Conservation (phyloP, 2,888 invertebrate genomes). For the Amphimallon solstitiale region DNA sequence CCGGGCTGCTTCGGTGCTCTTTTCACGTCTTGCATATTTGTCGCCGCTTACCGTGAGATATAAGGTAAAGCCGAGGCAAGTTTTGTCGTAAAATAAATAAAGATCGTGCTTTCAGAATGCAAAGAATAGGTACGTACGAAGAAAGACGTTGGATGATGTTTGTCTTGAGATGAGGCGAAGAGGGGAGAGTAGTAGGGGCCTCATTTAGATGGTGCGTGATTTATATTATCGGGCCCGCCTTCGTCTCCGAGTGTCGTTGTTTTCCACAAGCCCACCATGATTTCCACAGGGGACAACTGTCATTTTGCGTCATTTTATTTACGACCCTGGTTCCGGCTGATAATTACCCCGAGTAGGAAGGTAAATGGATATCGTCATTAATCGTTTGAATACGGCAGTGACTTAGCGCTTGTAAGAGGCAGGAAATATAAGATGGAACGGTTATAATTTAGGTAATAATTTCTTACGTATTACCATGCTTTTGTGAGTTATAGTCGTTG, state of each 20-base stretch:
- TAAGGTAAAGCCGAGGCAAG: too few species aligned
- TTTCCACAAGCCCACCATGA: slow-evolving; percentile 39
- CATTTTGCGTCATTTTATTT: slow-evolving; percentile 44
- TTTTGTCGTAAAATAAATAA: too few species aligned
- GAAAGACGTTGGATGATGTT: too few species aligned
- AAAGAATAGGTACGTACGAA: too few species aligned
- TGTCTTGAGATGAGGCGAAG: slow-evolving; percentile 26
- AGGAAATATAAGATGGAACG: background rate
- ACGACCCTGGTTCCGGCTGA: slow-evolving; percentile 36
- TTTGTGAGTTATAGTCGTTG: too few species aligned
- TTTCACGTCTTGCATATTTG: too few species aligned
- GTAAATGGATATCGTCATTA: slow-evolving; percentile 9
- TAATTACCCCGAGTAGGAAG: slow-evolving; percentile 21
- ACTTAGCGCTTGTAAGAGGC: slow-evolving; percentile 3
- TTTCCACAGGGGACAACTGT: slow-evolving; percentile 44
- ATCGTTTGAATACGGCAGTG: background rate
- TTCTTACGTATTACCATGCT: too few species aligned
- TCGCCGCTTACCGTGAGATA: too few species aligned
- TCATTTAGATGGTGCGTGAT: slow-evolving; percentile 46
- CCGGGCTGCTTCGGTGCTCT: too few species aligned
- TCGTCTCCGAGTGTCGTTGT: slow-evolving; percentile 37
- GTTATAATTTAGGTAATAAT: too few species aligned
- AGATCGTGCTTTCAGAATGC: too few species aligned
- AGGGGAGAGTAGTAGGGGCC: slow-evolving; percentile 36
- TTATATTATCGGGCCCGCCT: slow-evolving; percentile 40